phyloP scores from a whole-genome alignment of 1,140 invertebrate genomes.

The Polyergus mexicanus region DNA sequence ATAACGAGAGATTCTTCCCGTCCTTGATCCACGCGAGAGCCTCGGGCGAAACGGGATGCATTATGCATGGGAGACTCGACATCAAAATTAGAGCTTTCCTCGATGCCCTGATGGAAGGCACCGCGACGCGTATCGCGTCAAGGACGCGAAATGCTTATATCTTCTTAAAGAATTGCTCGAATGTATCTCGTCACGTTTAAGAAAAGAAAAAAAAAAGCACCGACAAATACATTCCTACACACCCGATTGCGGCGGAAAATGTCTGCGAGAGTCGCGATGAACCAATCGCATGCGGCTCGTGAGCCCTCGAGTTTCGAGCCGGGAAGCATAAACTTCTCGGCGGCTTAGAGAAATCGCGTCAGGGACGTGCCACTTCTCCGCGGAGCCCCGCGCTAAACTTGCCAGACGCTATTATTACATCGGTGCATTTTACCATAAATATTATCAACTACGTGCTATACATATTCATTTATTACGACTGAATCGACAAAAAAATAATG shows the following conservation, averaged over 20 bases:
- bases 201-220: conserved; percentile 15
- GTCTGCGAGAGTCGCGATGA: neutral
- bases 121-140: neutral
- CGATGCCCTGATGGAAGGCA: neutral
- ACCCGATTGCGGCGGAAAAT: conserved; percentile 32
- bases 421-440: neutral
- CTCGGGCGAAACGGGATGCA: conserved; percentile 26
- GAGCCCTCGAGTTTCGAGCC: conserved; percentile 64
- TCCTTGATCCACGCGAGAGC: conserved; percentile 41
- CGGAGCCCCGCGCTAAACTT: neutral
- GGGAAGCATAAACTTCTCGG: conserved; percentile 81
- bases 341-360: conserved; percentile 85
- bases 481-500: neutral
- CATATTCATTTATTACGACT: neutral
- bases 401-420: neutral
- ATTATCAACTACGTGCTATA: neutral
- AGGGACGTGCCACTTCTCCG: conserved; percentile 76
- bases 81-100: conserved; percentile 53
- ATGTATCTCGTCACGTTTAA: neutral
- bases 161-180: neutral
- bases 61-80: conserved; percentile 32
- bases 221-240: neutral
- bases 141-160: neutral
- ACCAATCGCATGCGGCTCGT: conserved; percentile 59
- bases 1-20: conserved; percentile 2